Evolutionary conservation across 1,140 invertebrate species (phyloP).

Genomic region (Bathynomus jamesi): DNA sequence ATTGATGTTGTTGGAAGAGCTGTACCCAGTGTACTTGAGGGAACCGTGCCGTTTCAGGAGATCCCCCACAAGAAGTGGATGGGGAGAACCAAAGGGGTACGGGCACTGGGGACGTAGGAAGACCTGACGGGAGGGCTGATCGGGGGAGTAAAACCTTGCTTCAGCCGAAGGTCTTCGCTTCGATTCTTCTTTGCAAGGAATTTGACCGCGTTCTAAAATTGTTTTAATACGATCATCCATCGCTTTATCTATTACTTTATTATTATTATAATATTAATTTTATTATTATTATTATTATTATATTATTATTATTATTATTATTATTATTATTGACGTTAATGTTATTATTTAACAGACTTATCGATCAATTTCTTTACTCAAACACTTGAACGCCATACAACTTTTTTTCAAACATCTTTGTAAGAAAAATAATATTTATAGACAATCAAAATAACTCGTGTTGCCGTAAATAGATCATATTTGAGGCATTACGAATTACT

Average conservation of each 20-base stretch:
- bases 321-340: not conserved
- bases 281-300: not conserved
- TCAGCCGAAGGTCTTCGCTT: too few species aligned
- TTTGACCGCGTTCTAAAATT: not conserved
- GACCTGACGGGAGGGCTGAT: not conserved
- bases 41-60: not conserved
- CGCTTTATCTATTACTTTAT: not conserved
- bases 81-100: not conserved
- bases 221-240: not conserved
- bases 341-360: not conserved
- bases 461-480: too few species aligned
- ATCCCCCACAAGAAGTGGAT: not conserved
- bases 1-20: not conserved
- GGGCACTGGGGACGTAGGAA: not conserved
- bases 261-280: not conserved
- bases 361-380: too few species aligned
- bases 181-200: not conserved
- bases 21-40: not conserved
- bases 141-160: not conserved
- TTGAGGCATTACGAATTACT: too few species aligned
- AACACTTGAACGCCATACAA: too few species aligned
- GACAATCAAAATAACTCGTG: too few species aligned
- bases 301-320: not conserved
- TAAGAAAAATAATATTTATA: too few species aligned
- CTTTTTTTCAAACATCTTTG: too few species aligned